These are phyloP conservation scores for Xylota segnis DNA, from an alignment of 2,888 invertebrate species.

Conservation along the genomic window DNA sequence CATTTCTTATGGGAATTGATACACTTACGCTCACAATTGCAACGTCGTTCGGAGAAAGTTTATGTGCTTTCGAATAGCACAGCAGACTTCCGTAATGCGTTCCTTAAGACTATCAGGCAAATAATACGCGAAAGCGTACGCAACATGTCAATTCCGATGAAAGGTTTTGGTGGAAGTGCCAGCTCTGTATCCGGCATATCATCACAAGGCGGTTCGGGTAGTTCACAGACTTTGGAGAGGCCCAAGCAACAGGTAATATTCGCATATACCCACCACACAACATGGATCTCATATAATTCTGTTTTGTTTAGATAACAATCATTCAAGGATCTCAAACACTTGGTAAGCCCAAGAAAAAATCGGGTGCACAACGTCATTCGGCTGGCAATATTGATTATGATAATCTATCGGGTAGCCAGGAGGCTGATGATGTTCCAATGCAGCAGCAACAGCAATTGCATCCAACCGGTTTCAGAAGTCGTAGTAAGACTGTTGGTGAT, in stretches of 20 bases:
- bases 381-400: conserved; percentile 95
- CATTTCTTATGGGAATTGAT: conserved; percentile 99
- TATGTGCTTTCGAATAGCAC: conserved; percentile 98
- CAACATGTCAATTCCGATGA: conserved; percentile 97
- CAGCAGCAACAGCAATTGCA: conserved; percentile 81
- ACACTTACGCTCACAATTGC: conserved; percentile 96
- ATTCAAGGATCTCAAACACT: conserved; percentile 92
- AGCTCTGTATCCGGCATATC: conserved; percentile 84
- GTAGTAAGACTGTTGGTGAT: conserved; percentile 97
- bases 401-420: conserved; percentile 91
- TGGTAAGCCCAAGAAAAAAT: conserved; percentile 91
- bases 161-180: conserved; percentile 87
- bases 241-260: conserved; percentile 87
- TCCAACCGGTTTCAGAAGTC: conserved; percentile 88
- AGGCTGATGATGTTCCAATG: conserved; percentile 87
- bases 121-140: conserved; percentile 98
- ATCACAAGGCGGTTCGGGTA: conserved; percentile 84
- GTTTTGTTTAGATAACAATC: conserved; percentile 86
- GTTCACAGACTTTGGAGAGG: conserved; percentile 87
- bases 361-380: conserved; percentile 91
- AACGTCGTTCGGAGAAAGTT: conserved; percentile 97
- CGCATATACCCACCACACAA: background rate
- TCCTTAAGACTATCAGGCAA: conserved; percentile 98
- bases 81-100: conserved; percentile 97
- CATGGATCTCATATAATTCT: background rate